Base-by-base conservation (phyloP, 2,113 vertebrate genomes). In the Pontoporia blainvillei region DNA sequence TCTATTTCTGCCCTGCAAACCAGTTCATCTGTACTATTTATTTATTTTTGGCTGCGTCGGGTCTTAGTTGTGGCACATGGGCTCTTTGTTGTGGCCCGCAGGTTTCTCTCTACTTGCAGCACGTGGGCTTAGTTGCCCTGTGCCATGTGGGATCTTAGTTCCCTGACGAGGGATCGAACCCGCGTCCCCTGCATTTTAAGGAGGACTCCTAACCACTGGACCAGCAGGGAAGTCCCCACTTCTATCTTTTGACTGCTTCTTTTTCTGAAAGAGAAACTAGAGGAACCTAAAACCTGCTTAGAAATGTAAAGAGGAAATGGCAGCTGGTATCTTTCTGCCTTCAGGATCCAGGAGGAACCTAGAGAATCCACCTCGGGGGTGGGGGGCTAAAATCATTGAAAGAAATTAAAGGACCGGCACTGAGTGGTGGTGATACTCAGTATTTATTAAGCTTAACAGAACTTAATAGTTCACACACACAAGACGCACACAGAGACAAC, bases 401-500 rank as follows among this genome's bases (percentile, higher is more conserved):
- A 82, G 49, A 84, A 93, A 95, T 72, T 20, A 61, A 90, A 92
- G 14, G 20, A 76, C 59, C 7, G 59, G 57, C 57, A 54, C 64
- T 81, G 49, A 91, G 54, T 25, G 46, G n/a, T 88, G n/a, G 29
- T n/a, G 64, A 90, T 73, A 21, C 20, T 94, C 57, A 64, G 9
- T 92, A 39, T 95, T 92, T 89, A 13, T 95, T 82, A 85, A 87
- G 41, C 93, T 93, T 76, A 94, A 62, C 25, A 82, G 52, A 89
- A 69, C 34, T 57, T 87, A 81, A n/a, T 41, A 39, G 46, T 87
- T 82, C 52, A 87, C 21, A 86, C 12, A 76, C 18, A 49, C 5
- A 52, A 8, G 52, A 67, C 8, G 44, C 31, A n/a, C 5, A 57
- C 21, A 39, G 52, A 84, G 46, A n/a, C n/a, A 71, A 21, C 46